Conservation (phyloP, 2,797 vertebrate genomes). For the Erpetoichthys calabaricus region DNA sequence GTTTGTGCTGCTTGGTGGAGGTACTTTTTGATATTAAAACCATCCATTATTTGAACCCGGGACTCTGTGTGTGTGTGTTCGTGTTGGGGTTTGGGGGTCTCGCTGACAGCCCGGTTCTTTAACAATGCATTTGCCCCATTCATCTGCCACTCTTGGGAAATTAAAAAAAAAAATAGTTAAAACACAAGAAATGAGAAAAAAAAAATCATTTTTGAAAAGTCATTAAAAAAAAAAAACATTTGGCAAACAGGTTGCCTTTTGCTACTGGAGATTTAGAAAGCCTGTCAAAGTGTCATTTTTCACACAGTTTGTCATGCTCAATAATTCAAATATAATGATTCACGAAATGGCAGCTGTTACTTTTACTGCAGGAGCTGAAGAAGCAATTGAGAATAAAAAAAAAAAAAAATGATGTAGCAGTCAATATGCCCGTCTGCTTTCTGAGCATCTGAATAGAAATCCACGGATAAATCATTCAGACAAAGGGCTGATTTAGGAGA, state of each 20-base stretch:
- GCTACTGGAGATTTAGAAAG: slow-evolving; percentile 51
- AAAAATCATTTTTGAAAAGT: slow-evolving; percentile 9
- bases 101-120: no score
- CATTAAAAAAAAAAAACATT: no score
- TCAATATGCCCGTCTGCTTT: background rate
- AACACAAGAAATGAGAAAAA: background rate
- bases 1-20: no score
- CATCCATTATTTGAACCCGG: no score
- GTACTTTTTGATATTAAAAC: no score
- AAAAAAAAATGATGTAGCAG: slow-evolving; percentile 3
- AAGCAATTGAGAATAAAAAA: slow-evolving; percentile 9
- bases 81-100: no score
- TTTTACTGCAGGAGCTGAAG: slow-evolving; percentile 8
- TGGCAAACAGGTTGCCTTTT: slow-evolving; percentile 55
- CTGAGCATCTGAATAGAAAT: background rate
- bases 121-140: slow-evolving; percentile 21
- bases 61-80: no score
- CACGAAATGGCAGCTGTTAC: slow-evolving; percentile 18
- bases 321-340: slow-evolving; percentile 14
- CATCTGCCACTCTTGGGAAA: slow-evolving; percentile 22
- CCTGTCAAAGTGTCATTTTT: slow-evolving; percentile 60
- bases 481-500: slow-evolving; percentile 9
- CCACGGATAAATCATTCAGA: background rate
- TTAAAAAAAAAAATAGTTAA: slow-evolving; percentile 3
- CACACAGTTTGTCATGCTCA: slow-evolving; percentile 38